A percentile compares a stretch with the other conserved stretches of the same genome.
Conservation (phyloP, 2,113 vertebrate genomes). For the Spilogale gracilis region DNA sequence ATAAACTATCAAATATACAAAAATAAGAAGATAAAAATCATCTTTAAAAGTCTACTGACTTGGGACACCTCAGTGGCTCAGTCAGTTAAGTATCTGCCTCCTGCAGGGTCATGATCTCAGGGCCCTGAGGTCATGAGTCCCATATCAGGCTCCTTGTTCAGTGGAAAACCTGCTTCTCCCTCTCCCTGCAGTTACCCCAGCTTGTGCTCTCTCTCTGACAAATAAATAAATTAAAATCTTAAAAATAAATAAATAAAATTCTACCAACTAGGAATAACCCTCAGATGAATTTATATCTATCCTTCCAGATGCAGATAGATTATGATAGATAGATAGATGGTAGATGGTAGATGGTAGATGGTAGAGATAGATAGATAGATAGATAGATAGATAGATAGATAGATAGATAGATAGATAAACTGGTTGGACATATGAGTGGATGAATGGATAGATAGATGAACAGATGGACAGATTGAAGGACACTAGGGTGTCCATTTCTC, state of each 20-base stretch:
- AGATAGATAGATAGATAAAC: background rate
- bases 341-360: too few relatives aligned
- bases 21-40: constrained; percentile 22
- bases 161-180: too few relatives aligned
- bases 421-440: background rate
- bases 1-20: background rate
- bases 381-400: too few relatives aligned
- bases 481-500: background rate
- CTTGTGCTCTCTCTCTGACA: too few relatives aligned
- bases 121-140: too few relatives aligned
- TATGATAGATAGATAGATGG: background rate
- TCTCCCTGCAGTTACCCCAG: too few relatives aligned
- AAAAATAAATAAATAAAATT: too few relatives aligned
- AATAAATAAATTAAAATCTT: too few relatives aligned
- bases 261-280: background rate
- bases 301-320: background rate
- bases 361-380: background rate
- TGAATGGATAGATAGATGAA: background rate
- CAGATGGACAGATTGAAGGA: background rate
- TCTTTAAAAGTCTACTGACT: background rate
- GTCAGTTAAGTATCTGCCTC: background rate
- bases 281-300: background rate
- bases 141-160: too few relatives aligned
- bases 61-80: background rate
- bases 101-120: background rate